phyloP scores from a whole-genome alignment of 2,888 invertebrate species.

The Blomia tropicalis region DNA sequence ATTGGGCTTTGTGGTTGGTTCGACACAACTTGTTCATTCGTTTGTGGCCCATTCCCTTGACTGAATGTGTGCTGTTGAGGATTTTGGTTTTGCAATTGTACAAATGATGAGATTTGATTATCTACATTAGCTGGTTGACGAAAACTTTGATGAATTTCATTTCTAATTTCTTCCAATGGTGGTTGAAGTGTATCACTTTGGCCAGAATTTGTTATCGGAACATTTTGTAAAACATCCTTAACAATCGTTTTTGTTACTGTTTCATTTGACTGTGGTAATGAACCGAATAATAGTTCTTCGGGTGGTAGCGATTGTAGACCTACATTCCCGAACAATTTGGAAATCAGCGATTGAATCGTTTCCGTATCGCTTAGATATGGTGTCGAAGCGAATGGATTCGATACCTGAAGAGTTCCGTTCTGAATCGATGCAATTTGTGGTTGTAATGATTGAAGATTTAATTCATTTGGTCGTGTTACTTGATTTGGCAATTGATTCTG shows the following conservation, averaged over 20 bases:
- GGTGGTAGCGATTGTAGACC: slow-evolving; percentile 12
- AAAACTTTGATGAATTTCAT: background rate
- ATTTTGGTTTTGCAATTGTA: background rate
- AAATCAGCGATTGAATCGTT: background rate
- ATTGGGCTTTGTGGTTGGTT: background rate
- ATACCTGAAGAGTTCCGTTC: background rate
- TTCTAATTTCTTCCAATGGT: background rate
- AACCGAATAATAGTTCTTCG: slow-evolving; percentile 1
- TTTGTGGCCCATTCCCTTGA: too few species aligned
- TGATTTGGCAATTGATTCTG: background rate
- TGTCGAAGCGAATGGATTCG: background rate
- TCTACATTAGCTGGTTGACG: background rate
- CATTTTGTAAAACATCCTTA: background rate
- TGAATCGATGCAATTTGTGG: background rate
- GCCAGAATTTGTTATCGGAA: background rate
- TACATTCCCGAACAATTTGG: background rate
- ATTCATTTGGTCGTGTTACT: background rate
- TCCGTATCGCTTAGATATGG: background rate
- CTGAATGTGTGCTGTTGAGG: too few species aligned
- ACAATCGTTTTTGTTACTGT: background rate
- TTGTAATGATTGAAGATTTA: too few species aligned
- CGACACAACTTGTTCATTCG: background rate
- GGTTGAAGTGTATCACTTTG: background rate
- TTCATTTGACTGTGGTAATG: background rate
- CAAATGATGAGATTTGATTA: background rate